phyloP scores from a whole-genome alignment of 2,888 invertebrate genomes.

The Ametastegia equiseti region DNA sequence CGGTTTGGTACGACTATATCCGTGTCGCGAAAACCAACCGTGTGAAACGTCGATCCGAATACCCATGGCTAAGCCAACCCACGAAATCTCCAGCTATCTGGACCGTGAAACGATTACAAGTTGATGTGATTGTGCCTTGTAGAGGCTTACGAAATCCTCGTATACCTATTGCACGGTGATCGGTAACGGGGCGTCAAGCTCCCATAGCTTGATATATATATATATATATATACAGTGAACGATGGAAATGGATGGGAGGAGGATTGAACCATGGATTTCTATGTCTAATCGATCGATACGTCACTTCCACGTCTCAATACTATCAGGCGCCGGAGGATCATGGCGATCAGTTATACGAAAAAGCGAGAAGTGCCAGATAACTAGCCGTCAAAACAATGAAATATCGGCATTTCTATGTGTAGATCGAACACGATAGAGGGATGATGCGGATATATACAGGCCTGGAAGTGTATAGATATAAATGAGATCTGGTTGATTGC shows the following conservation, averaged over 20 bases:
- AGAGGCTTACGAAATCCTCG: neutral
- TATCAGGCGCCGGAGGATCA: constrained; percentile 53
- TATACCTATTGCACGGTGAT: constrained; percentile 11
- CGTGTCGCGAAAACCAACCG: constrained; percentile 3
- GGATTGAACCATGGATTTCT: neutral
- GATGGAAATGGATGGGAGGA: too few species aligned
- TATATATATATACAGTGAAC: too few species aligned
- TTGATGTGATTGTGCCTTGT: constrained; percentile 31
- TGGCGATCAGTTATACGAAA: too few species aligned
- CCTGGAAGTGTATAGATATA: constrained; percentile 53
- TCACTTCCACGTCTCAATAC: constrained; percentile 58
- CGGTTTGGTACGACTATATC: neutral
- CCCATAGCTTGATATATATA: too few species aligned
- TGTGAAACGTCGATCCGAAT: neutral
- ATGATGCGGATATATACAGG: constrained; percentile 24
- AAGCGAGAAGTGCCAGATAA: constrained; percentile 12
- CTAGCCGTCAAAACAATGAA: constrained; percentile 56
- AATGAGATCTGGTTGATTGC: constrained; percentile 56
- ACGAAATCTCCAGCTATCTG: constrained; percentile 14
- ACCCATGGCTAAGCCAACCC: constrained; percentile 27
- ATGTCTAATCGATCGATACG: constrained; percentile 59
- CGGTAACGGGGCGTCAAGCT: constrained; percentile 9
- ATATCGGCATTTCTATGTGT: constrained; percentile 51
- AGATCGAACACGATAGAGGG: neutral
- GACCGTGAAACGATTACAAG: constrained; percentile 45